Base-by-base conservation (phyloP, 1,140 invertebrate genomes). In the Zaprionus ghesquierei region DNA sequence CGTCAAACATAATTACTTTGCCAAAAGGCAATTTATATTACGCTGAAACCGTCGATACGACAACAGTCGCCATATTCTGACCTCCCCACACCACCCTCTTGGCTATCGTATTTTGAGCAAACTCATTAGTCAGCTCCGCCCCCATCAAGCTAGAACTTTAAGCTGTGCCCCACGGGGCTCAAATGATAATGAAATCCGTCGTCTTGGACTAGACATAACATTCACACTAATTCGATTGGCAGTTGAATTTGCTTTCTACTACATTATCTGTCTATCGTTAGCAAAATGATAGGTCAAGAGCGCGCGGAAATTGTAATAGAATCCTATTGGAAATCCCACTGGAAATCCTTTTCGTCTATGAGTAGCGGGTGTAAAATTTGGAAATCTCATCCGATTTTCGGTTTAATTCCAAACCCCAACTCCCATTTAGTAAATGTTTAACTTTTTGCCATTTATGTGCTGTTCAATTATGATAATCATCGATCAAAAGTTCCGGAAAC, bases 1-100 rank as follows among this genome's bases (percentile, higher is more conserved):
- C 81, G 80, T 84, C 80, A 85, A 85, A 85, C 80, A 84, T 84
- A 84, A 84, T 85, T 84, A 84, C 80, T 85, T 84, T 77, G 63
- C 80, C 81, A 76, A 77, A 63, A 84, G 80, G 80, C 77, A 84
- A 78, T 77, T 85, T 81, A 84, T 73, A 80, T 84, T 80, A 76
- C 25, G 51, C 53, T 76, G 72, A 63, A 12, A 22, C 71, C 66
- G 55, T 9, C 15, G 29, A 18, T 58, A 25, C 22, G 54, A 58
- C 38, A 15, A 46, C 63, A 56, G 44, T 65, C 46, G 59, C 20
- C 25, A 9, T 51, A 8, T 10, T n/a, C 8, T 29, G 9, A 2
- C n/a, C n/a, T 23, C 13, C 13, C 3, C 59, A 33, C 13, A 13
- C 27, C 12, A 25, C 51, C 2, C n/a, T 69, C 31, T 12, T 5